Evolutionary conservation across 2,797 vertebrate species (phyloP).

Genomic region (Alfaro cultratus): DNA sequence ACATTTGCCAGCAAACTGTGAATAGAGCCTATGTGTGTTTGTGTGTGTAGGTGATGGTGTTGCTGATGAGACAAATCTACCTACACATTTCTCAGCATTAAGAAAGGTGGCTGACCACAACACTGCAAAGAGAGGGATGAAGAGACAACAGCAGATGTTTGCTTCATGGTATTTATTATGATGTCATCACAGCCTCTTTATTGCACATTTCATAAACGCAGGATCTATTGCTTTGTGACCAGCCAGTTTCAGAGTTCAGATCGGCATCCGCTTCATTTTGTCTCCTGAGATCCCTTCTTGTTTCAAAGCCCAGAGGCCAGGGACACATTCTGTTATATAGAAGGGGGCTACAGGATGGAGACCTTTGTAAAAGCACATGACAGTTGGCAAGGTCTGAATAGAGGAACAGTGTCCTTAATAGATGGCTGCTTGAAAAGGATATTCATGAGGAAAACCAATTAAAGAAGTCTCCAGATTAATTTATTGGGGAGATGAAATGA

Average conservation of each 20-base stretch:
- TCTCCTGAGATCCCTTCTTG: slow-evolving; percentile 45
- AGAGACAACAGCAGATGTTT: slow-evolving; percentile 47
- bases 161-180: slow-evolving; percentile 79
- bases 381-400: slow-evolving; percentile 65
- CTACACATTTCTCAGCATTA: slow-evolving; percentile 10
- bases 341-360: slow-evolving; percentile 45
- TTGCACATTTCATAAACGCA: slow-evolving; percentile 78
- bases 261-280: slow-evolving; percentile 40
- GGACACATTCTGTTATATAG: slow-evolving; percentile 56
- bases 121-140: slow-evolving; percentile 45
- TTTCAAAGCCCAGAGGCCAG: slow-evolving; percentile 53
- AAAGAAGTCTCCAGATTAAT: slow-evolving; percentile 42
- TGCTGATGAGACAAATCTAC: slow-evolving; percentile 27
- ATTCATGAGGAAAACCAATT: slow-evolving; percentile 62
- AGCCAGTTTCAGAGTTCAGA: slow-evolving; percentile 58
- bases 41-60: slow-evolving; percentile 28
- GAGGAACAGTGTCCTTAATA: slow-evolving; percentile 46
- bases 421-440: slow-evolving; percentile 57
- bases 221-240: slow-evolving; percentile 78
- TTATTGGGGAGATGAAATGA: slow-evolving; percentile 35
- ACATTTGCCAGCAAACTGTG: slow-evolving; percentile 64
- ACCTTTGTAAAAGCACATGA: slow-evolving; percentile 61
- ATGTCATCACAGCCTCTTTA: slow-evolving; percentile 79
- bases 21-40: slow-evolving; percentile 58
- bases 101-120: slow-evolving; percentile 18